Evolutionary conservation across 2,113 vertebrate species (phyloP).

Genomic region (Pterophyllum scalare): DNA sequence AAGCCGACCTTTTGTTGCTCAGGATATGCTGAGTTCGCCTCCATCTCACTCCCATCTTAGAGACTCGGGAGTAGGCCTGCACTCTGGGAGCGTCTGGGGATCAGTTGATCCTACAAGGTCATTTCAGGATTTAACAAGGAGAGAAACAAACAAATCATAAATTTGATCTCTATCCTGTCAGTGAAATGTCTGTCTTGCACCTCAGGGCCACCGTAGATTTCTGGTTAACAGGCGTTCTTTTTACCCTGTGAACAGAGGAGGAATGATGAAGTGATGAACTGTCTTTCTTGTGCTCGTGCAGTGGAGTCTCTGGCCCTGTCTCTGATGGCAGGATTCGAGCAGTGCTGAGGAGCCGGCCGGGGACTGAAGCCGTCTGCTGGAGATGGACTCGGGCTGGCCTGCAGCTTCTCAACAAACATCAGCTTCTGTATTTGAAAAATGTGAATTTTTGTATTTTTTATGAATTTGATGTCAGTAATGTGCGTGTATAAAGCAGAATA

Average conservation of each 20-base stretch:
- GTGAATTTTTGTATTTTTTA: not conserved
- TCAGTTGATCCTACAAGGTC: not conserved
- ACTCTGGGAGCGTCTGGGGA: no score
- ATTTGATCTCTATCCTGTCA: not conserved
- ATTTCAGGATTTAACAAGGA: not conserved
- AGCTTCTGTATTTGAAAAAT: not conserved
- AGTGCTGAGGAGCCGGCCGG: constrained; percentile 76
- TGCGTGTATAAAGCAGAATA: not conserved
- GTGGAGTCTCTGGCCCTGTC: constrained; percentile 97
- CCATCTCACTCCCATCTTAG: no score
- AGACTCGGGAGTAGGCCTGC: no score
- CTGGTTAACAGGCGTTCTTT: not conserved
- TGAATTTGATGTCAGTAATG: not conserved
- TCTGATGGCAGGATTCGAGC: constrained; percentile 97
- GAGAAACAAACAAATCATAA: not conserved
- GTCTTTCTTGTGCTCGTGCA: constrained; percentile 57
- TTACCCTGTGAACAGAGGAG: not conserved
- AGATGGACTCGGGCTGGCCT: not conserved
- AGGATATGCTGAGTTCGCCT: not conserved
- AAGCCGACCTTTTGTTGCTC: not conserved
- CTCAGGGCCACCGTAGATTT: not conserved
- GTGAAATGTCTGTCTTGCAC: not conserved
- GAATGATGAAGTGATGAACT: not conserved
- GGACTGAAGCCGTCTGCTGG: not conserved
- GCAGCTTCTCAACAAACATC: not conserved